Conservation (phyloP, 2,888 invertebrate species). For the Campoplex capitator region DNA sequence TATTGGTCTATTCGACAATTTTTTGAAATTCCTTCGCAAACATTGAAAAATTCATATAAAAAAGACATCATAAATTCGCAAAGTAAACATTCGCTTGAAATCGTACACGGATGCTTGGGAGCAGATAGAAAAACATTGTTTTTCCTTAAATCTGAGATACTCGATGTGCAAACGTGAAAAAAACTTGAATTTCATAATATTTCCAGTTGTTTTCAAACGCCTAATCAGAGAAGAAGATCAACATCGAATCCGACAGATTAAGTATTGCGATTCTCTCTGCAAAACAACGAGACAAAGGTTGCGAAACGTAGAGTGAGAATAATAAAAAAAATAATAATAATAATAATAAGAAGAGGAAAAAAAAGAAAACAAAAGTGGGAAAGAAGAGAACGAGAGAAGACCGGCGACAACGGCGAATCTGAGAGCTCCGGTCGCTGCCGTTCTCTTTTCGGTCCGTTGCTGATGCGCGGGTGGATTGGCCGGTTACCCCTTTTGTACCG, state of each 20-base stretch:
- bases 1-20: background rate
- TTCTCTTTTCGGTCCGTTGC: constrained; percentile 42
- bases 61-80: background rate
- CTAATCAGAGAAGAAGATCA: background rate
- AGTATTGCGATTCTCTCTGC: constrained; percentile 22
- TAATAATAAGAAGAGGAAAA: background rate
- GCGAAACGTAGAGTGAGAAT: constrained; percentile 53
- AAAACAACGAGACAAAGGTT: constrained; percentile 52
- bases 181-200: background rate
- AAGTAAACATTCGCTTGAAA: background rate
- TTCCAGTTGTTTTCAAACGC: background rate
- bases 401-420: constrained; percentile 38
- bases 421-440: constrained; percentile 32
- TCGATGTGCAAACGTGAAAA: background rate
- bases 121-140: background rate
- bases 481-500: constrained; percentile 41
- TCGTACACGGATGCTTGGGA: background rate
- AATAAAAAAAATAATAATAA: constrained; percentile 35
- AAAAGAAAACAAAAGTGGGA: constrained; percentile 12
- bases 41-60: background rate
- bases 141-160: background rate
- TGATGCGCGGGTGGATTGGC: constrained; percentile 51
- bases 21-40: background rate
- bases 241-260: background rate
- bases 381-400: constrained; percentile 52